Base-by-base conservation (phyloP, 2,113 vertebrate genomes). In the Rhinichthys klamathensis region DNA sequence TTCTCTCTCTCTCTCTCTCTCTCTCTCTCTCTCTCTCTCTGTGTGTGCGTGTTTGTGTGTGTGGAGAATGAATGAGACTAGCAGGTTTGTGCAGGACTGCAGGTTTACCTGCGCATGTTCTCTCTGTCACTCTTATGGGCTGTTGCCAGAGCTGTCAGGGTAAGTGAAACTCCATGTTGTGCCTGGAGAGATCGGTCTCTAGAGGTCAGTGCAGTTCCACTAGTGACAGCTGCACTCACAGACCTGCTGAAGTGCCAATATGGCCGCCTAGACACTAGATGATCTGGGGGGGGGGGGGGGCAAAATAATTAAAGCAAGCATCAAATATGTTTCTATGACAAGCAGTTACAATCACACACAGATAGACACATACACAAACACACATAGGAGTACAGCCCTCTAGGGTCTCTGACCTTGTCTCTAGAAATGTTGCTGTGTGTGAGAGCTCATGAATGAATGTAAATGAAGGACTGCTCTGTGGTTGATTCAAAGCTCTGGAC, bases 201-300 rank as follows among this genome's bases (percentile, higher is more conserved):
- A 95, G 93, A 95, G 94, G 94, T 95, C 96, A 95, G 91, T 93
- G 92, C 90, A 94, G 94, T 92, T 95, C 95, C 95, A 95, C 90
- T 90, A 91, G 94, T 95, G 94, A 95, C 94, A 94, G 91, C 92
- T 90, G 86, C 91, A 92, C 91, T 89, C 87, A 84, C 70, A 90
- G 90, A 89, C 87, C 90, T 82, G 85, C 38, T 84, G 87, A 82
- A 89, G 85, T 88, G 89, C 89, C 87, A 93, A 92, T 91, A 90
- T 88, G 91, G 89, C 87, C 83, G 89, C 86, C 90, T 78, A 92
- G 86, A 92, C 90, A 92, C 90, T 56, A 73, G 58, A 83, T 83
- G 87, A 77, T 85, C 46, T 41, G 72, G 60, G 80, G 74, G 88
- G 4, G 60, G 80, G 1, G 46, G 85, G 88, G 86, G 74, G 56